A percentile compares a stretch with the other conserved stretches of the same genome.
Conservation (phyloP, 2,888 invertebrate species). For the Leptinotarsa juncta region DNA sequence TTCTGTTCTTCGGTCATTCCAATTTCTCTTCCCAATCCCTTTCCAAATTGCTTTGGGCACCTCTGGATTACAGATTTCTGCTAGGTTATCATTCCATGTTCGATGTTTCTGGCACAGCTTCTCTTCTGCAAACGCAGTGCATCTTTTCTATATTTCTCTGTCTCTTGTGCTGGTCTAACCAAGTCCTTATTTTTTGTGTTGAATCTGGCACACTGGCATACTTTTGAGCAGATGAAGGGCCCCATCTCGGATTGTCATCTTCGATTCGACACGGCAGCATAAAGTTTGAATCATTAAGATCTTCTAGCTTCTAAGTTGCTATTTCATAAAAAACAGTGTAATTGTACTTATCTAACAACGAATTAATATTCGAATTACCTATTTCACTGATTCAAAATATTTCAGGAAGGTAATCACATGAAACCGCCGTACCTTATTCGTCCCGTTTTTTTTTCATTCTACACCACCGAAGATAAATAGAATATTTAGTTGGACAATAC, state of each 20-base stretch:
- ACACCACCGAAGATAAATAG: not conserved
- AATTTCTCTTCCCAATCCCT: constrained; percentile 76
- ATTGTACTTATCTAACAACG: too few relatives aligned
- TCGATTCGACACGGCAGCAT: constrained; percentile 76
- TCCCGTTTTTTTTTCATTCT: too few relatives aligned
- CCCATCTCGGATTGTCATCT: constrained; percentile 80
- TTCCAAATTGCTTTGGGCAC: constrained; percentile 80
- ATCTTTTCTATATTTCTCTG: constrained; percentile 73
- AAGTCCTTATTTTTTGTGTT: constrained; percentile 82
- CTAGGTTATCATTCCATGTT: constrained; percentile 82
- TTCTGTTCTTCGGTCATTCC: constrained; percentile 83
- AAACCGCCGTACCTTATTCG: too few relatives aligned
- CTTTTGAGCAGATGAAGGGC: constrained; percentile 88
- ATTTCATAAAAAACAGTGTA: too few relatives aligned
- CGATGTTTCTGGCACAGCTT: constrained; percentile 63
- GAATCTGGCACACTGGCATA: constrained; percentile 81
- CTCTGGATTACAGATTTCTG: constrained; percentile 89
- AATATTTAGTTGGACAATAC: not conserved
- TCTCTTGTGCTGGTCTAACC: constrained; percentile 85
- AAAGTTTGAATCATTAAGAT: constrained; percentile 85
- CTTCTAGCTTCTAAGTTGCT: constrained; percentile 72
- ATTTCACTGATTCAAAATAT: too few relatives aligned
- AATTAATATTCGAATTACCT: too few relatives aligned
- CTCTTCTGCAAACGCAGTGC: constrained; percentile 74
- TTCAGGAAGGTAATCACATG: too few relatives aligned